These are phyloP conservation scores for Paracanthobrama guichenoti DNA, from an alignment of 2,113 vertebrate genomes.

Conservation along the genomic window DNA sequence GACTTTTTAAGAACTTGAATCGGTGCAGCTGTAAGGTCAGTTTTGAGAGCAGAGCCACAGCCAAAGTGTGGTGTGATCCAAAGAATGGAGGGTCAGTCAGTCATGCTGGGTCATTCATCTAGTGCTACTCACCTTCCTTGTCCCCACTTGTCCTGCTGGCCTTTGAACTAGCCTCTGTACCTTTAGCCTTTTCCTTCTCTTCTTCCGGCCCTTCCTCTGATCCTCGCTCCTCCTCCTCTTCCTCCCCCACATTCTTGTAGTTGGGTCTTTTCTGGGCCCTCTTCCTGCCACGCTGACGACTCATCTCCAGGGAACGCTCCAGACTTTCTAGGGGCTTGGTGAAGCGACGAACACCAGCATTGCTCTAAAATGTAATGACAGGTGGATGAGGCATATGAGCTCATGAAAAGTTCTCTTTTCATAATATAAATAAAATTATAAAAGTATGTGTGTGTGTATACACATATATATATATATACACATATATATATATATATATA, in stretches of 20 bases:
- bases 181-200: constrained; percentile 80
- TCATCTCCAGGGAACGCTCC: constrained; percentile 94
- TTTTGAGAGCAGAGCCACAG: constrained; percentile 65
- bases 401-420: neutral
- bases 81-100: constrained; percentile 60
- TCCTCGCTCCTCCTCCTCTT: constrained; percentile 90
- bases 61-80: constrained; percentile 47
- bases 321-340: constrained; percentile 90
- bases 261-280: constrained; percentile 92
- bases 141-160: constrained; percentile 87
- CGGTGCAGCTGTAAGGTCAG: constrained; percentile 35
- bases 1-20: neutral
- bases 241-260: constrained; percentile 98
- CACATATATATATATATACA: no score
- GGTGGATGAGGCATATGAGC: neutral
- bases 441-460: no score
- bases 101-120: constrained; percentile 58
- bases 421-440: neutral
- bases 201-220: constrained; percentile 78
- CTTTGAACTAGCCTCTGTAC: constrained; percentile 86
- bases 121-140: constrained; percentile 87
- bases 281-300: constrained; percentile 89
- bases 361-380: constrained; percentile 67
- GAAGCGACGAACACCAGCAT: constrained; percentile 87
- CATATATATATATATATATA: no score